Evolutionary conservation across 2,797 vertebrate genomes (phyloP).

Genomic region (Eulemur rubriventer): DNA sequence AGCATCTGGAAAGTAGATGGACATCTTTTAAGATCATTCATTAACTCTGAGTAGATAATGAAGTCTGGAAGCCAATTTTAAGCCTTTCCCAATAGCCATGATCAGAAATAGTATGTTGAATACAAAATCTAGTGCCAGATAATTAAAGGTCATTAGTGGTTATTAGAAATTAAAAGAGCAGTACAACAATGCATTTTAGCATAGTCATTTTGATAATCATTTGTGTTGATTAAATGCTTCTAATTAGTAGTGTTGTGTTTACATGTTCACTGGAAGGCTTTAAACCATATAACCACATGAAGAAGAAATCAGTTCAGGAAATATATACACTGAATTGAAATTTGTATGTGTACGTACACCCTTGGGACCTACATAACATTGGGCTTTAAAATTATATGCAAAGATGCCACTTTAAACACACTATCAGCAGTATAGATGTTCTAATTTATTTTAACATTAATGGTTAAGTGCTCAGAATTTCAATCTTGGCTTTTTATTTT

Average conservation of each 20-base stretch:
- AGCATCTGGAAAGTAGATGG: rapidly evolving
- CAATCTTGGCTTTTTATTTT: neutral
- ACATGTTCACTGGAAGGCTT: neutral
- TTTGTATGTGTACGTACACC: neutral
- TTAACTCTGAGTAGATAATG: neutral
- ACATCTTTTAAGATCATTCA: neutral
- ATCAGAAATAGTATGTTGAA: neutral
- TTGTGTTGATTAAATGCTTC: constrained; percentile 49
- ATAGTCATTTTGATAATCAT: neutral
- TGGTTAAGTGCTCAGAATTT: neutral
- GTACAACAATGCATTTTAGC: constrained; percentile 19
- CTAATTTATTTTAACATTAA: neutral
- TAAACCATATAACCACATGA: neutral
- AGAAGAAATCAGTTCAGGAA: neutral
- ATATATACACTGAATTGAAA: neutral
- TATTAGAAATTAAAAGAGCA: constrained; percentile 60
- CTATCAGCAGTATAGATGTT: neutral
- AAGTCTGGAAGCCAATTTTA: neutral
- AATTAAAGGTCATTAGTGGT: constrained; percentile 50
- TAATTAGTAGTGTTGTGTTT: constrained; percentile 52
- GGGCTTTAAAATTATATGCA: neutral
- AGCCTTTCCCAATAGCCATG: neutral
- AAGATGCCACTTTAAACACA: neutral
- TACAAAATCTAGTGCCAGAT: neutral
- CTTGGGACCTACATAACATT: neutral